Percentiles rank a stretch among this genome's conserved stretches.
These are phyloP conservation scores for Sorex araneus DNA, from an alignment of 2,113 vertebrate species.

Conservation along the genomic window DNA sequence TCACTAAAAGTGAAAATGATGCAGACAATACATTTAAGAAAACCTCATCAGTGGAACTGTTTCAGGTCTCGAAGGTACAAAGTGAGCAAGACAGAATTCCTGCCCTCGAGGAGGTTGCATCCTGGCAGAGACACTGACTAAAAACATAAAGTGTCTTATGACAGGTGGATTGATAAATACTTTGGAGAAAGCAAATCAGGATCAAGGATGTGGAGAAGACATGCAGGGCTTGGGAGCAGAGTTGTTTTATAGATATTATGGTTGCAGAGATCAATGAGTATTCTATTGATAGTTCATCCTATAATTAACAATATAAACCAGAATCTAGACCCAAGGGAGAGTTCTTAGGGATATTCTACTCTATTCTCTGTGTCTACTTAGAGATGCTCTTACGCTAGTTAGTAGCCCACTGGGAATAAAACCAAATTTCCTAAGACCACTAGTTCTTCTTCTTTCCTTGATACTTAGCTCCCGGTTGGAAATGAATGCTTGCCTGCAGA, in stretches of 20 bases:
- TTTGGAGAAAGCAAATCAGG: constrained; percentile 11
- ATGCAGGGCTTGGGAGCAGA: not conserved
- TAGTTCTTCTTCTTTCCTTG: not conserved
- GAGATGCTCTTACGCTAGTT: not conserved
- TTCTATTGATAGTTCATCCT: too few relatives aligned
- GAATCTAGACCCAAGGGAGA: not conserved
- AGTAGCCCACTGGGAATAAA: not conserved
- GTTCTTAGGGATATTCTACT: too few relatives aligned
- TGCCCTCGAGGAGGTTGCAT: not conserved
- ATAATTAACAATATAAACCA: too few relatives aligned
- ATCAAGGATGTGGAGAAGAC: not conserved
- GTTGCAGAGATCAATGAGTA: too few relatives aligned
- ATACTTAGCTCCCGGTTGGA: not conserved
- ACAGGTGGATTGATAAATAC: not conserved
- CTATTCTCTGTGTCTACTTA: not conserved
- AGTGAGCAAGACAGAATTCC: not conserved
- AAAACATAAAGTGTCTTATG: not conserved
- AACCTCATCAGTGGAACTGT: not conserved
- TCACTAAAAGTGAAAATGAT: not conserved
- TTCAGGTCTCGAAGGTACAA: not conserved
- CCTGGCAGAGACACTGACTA: not conserved
- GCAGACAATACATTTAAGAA: not conserved
- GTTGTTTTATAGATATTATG: not conserved
- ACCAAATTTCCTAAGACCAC: not conserved
- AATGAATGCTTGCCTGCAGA: not conserved